Percentiles rank a stretch among this genome's conserved stretches.
phyloP scores from a whole-genome alignment of 2,888 invertebrate genomes.

The Spicauda simplicius region DNA sequence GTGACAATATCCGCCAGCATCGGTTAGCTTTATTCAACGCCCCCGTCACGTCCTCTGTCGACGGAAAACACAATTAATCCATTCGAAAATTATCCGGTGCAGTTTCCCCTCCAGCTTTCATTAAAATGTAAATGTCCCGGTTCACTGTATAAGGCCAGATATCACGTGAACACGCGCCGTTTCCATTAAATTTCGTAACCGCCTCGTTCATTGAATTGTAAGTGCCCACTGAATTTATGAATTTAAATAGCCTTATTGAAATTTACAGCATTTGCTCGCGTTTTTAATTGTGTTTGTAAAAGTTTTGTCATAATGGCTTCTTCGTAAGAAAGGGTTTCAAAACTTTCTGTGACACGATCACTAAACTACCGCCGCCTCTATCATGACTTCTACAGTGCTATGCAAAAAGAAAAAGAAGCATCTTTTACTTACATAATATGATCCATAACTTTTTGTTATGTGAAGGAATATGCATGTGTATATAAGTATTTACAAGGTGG shows the following conservation, averaged over 20 bases:
- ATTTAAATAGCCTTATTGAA: slow-evolving; percentile 12
- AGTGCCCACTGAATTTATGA: slow-evolving; percentile 14
- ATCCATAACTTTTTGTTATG: no score
- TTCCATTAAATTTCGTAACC: slow-evolving; percentile 43
- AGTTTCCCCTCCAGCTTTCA: slow-evolving; percentile 63
- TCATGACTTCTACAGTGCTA: no score
- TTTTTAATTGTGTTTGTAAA: background rate
- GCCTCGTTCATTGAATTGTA: slow-evolving; percentile 20
- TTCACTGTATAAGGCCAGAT: slow-evolving; percentile 47
- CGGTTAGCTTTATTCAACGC: slow-evolving; percentile 38
- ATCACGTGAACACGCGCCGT: slow-evolving; percentile 46
- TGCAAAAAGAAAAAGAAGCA: no score
- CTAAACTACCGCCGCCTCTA: no score
- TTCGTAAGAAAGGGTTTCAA: no score
- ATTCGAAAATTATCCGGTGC: slow-evolving; percentile 70
- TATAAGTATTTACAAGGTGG: no score
- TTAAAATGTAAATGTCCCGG: slow-evolving; percentile 71
- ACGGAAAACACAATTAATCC: slow-evolving; percentile 65
- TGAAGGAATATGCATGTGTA: no score
- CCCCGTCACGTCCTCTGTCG: slow-evolving; percentile 42
- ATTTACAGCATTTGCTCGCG: background rate
- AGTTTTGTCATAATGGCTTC: no score
- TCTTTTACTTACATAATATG: no score
- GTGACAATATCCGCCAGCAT: slow-evolving; percentile 26
- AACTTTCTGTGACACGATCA: no score